phyloP scores from a whole-genome alignment of 2,113 vertebrate species.

The Poecile atricapillus region DNA sequence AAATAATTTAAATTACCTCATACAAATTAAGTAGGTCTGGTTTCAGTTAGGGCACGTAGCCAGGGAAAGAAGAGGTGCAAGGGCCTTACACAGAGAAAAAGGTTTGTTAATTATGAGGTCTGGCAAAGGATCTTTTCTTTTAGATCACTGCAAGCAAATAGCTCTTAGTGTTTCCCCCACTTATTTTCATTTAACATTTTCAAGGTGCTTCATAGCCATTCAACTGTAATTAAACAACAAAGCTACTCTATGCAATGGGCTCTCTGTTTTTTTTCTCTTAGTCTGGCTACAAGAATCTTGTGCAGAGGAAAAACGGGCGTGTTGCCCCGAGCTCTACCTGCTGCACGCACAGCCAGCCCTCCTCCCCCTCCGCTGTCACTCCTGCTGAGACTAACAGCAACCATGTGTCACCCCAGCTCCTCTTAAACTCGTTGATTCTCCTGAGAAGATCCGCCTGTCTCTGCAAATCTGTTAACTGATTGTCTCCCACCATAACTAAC shows the following conservation, averaged over 20 bases:
- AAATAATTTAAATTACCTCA: background rate
- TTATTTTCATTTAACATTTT: background rate
- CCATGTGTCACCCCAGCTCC: conserved; percentile 19
- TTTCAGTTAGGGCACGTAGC: background rate
- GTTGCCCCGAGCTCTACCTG: conserved; percentile 17
- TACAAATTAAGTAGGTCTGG: background rate
- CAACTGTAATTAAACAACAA: background rate
- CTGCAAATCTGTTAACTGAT: conserved; percentile 32
- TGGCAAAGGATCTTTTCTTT: background rate
- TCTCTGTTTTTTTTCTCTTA: background rate
- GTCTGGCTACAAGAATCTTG: background rate
- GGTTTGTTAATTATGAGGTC: background rate
- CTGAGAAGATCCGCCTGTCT: background rate
- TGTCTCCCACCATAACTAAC: background rate
- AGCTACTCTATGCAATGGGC: background rate
- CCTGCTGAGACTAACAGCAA: conserved; percentile 28
- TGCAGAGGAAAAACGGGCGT: background rate
- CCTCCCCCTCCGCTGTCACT: background rate
- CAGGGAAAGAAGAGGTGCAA: background rate
- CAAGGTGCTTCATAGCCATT: background rate
- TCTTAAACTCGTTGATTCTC: background rate
- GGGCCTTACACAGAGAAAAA: background rate
- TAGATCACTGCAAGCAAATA: background rate
- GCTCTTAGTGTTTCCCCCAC: background rate
- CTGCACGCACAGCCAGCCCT: background rate